Base-by-base conservation (phyloP, 2,797 vertebrate species). In the Telmatherina bonti region DNA sequence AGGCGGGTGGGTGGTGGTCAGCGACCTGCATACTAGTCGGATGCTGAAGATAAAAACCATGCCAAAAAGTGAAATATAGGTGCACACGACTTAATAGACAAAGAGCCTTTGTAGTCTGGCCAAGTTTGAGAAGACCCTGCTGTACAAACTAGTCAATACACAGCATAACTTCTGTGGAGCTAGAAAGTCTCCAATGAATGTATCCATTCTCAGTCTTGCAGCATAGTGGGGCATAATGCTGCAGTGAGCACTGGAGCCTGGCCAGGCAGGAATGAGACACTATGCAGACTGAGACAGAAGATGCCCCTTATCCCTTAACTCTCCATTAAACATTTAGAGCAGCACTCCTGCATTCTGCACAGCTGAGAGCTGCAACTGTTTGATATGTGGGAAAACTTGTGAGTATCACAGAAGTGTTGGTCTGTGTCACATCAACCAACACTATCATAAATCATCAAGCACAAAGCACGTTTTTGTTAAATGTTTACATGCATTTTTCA, bases 301-400 rank as follows among this genome's bases (percentile, higher is more conserved):
- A 85, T 78, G 80, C 81, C 75, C 78, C 86, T 86, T 75, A 79
- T 85, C 79, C 82, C 74, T 74, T 64, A 85, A 82, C 83, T 88
- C 78, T 43, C 78, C 85, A 92, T 93, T 89, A 92, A 93, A 92
- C 85, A 92, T 93, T 91, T 90, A 92, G 67, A 84, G 83, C 80
- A 67, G 71, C 53, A 43, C 69, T 70, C 64, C 70, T 74, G 80
- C 81, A 65, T 74, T 82, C 36, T 26, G 54, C 73, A 35, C 72
- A 52, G 78, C 79, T 70, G 75, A 82, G 80, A 80, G 81, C 63
- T 60, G 68, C 67, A 30, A 16, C 57, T 69, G 66, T 70, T 74
- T 60, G 70, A 77, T 54, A 43, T 53, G 70, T 58, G 54, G 45
- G 64, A 59, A 71, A 76, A 82, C 67, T 29, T 70, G 56, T 74